Evolutionary conservation across 2,888 invertebrate genomes (phyloP).

Genomic region (Gari tellinella): DNA sequence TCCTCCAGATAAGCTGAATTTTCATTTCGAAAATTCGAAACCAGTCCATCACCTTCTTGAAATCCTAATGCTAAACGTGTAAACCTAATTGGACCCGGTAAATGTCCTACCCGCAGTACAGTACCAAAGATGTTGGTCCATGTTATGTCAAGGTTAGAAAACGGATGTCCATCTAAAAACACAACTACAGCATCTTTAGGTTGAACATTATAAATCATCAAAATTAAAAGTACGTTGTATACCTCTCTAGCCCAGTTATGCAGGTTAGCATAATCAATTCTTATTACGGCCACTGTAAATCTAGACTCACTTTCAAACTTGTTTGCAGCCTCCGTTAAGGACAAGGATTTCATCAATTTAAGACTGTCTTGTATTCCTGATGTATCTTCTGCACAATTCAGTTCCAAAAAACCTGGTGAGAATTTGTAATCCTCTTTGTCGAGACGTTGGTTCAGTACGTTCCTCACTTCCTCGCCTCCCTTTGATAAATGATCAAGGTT

Average conservation of each 20-base stretch:
- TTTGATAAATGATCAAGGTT: conserved; percentile 14
- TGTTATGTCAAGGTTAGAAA: conserved; percentile 64
- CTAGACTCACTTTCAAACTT: neutral
- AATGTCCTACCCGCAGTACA: conserved; percentile 56
- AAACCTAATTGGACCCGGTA: conserved; percentile 48
- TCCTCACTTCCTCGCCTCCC: conserved; percentile 56
- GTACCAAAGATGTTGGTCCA: conserved; percentile 73
- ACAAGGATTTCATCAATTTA: no score
- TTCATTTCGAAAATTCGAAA: conserved; percentile 56
- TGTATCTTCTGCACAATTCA: conserved; percentile 28
- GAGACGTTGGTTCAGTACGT: conserved; percentile 47
- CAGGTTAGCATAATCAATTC: conserved; percentile 69
- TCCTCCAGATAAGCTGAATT: conserved; percentile 68
- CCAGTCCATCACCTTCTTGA: conserved; percentile 66
- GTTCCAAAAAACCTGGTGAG: conserved; percentile 47
- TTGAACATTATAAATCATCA: conserved; percentile 50
- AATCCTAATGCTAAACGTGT: conserved; percentile 68
- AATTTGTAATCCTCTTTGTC: conserved; percentile 46
- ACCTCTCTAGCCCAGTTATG: conserved; percentile 65
- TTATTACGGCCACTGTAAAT: conserved; percentile 45
- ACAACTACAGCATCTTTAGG: conserved; percentile 66
- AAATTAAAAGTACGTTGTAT: conserved; percentile 62
- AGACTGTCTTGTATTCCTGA: neutral
- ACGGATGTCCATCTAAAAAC: conserved; percentile 76
- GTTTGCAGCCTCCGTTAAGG: neutral